Evolutionary conservation across 2,113 vertebrate species (phyloP), one percentile per base, ranked within the genome.

Genomic region (Thomomys bottae): DNA sequence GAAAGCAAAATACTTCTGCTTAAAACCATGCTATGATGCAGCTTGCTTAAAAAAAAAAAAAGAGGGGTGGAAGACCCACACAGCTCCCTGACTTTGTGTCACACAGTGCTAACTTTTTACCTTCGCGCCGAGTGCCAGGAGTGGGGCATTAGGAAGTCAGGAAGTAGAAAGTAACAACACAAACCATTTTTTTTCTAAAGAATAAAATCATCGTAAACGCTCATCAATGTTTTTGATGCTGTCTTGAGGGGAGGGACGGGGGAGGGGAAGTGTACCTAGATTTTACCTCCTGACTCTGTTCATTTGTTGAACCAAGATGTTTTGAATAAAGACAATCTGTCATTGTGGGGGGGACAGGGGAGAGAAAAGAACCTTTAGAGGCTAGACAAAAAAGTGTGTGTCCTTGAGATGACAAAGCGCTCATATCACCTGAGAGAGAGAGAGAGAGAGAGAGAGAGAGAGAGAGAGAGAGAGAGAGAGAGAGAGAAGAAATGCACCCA

Each of bases 251-350:
- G 49, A 8, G 49, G 11, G 49, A 15, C 14, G 14, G 49, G 49
- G 45, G 10, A 49, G 14, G 45, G 45, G 98, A 98, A 93, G 95
- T 98, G 99, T 99, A 98, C 98, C 97, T 12, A n/a, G n/a, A n/a
- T n/a, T n/a, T n/a, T n/a, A n/a, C 98, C 99, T 98, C 98, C 95
- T 98, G 94, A 98, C 98, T 98, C 98, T 99, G 98, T 99, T 99
- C 98, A 97, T 98, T 98, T 98, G 98, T 98, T 97, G 98, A 99
- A 98, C 99, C 98, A 98, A 99, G 98, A 97, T 97, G 87, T 99
- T 99, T 99, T 98, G 98, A 99, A 99, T 99, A 99, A 99, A 99
- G 99, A 99, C 99, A 99, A 99, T 99, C 98, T 99, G 99, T 99
- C 99, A 90, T 96, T 89, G 72, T 95, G 92, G 97, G 97, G 96